Evolutionary conservation across 1,140 invertebrate genomes (phyloP).

Genomic region (Ctenoplectra terminalis): DNA sequence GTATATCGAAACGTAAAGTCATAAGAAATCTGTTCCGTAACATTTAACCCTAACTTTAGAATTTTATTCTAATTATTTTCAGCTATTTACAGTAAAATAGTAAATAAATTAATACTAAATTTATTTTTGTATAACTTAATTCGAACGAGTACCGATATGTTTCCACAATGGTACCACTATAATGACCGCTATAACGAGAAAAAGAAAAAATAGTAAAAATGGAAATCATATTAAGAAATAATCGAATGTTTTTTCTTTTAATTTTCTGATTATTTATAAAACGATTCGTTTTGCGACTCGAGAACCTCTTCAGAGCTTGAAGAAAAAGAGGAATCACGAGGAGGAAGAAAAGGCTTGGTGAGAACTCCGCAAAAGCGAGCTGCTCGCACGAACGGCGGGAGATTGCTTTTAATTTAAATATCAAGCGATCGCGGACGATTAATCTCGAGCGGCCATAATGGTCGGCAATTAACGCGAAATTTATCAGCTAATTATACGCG

Average conservation of each 20-base stretch:
- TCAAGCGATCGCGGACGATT: slow-evolving; percentile 50
- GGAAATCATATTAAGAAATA: not conserved
- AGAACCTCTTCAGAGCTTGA: not conserved
- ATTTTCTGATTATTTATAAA: not conserved
- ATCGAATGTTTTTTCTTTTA: not conserved
- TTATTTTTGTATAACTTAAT: too few relatives aligned
- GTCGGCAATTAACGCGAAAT: slow-evolving; percentile 69
- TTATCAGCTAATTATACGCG: slow-evolving; percentile 74
- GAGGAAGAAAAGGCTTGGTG: not conserved
- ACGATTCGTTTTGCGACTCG: not conserved
- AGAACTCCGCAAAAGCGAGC: slow-evolving; percentile 5
- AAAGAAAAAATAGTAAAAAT: not conserved
- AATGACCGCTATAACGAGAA: too few relatives aligned
- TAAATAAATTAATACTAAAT: too few relatives aligned
- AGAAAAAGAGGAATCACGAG: too few relatives aligned
- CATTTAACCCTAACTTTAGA: too few relatives aligned
- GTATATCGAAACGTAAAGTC: too few relatives aligned
- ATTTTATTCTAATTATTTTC: too few relatives aligned
- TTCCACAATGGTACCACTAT: too few relatives aligned
- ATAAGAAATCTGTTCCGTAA: too few relatives aligned
- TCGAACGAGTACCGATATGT: too few relatives aligned
- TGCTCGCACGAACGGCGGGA: slow-evolving; percentile 26
- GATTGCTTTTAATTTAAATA: slow-evolving; percentile 67
- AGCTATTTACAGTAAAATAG: too few relatives aligned
- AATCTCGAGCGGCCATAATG: slow-evolving; percentile 59